Evolutionary conservation across 2,797 vertebrate genomes (phyloP), one percentile per base, ranked within the genome.

Genomic region (Eremophila alpestris): DNA sequence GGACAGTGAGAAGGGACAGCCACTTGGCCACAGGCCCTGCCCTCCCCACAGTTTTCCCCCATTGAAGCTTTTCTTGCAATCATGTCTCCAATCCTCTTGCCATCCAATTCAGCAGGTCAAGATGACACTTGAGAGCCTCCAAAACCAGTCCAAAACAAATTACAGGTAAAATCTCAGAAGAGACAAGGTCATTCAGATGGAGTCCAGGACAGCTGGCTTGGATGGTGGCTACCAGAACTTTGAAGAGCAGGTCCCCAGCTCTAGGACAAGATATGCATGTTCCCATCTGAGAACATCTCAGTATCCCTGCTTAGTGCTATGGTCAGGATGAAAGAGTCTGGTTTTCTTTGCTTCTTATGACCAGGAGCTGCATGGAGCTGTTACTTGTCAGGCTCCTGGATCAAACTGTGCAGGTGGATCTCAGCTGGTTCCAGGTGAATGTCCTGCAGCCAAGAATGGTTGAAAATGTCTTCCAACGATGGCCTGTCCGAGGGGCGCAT

Each of bases 381-480:
- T 34, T 98, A 97, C 95, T 98, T 97, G 95, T 94, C 94, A 56
- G 98, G 93, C 94, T 98, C 98, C 7, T 98, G 98, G 51, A 97
- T 94, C 94, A 99, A 98, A 97, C 98, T 99, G 98, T 99, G 99
- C 91, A 99, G 98, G 68, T 98, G 95, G 97, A 99, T 98, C 97
- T 99, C 99, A 1, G 98, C 90, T 2, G 97, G 74, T 94, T 99
- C 98, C 58, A 98, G 95, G 13, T 98, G 91, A 4, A 98, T 94
- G 77, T 90, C 97, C 96, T 99, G 98, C 98, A 99, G 98, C 99
- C 99, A 99, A 0, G 98, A 92, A 96, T 99, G 99, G 89, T 98
- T 99, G 96, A 98, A 96, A 80, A 99, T 98, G 90, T 99, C 99
- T 95, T 99, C 99, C 8, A 99, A 98, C 11, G 99, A 98, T 0